Conservation (phyloP, 2,113 vertebrate species). For the Plestiodon gilberti region DNA sequence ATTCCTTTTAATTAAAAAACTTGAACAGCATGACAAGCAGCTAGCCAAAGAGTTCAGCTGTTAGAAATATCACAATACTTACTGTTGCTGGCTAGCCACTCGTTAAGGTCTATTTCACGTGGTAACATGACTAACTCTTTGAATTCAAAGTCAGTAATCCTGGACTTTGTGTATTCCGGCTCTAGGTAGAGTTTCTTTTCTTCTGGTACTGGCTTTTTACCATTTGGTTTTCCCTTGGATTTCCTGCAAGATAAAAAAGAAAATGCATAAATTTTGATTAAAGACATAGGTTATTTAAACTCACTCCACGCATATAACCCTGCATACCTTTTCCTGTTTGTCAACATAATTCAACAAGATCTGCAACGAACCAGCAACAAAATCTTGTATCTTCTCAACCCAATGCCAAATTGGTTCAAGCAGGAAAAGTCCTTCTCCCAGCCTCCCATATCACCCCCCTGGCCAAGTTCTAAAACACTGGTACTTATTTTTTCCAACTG, state of each 20-base stretch:
- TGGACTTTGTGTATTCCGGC: constrained; percentile 90
- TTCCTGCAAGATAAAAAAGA: constrained; percentile 80
- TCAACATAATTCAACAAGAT: too few relatives aligned
- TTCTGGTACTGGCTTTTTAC: constrained; percentile 91
- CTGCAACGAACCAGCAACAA: too few relatives aligned
- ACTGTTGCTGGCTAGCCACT: constrained; percentile 99
- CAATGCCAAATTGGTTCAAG: too few relatives aligned
- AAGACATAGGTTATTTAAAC: background rate
- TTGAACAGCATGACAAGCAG: constrained; percentile 1
- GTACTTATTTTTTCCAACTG: too few relatives aligned
- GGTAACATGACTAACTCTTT: constrained; percentile 96
- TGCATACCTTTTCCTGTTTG: background rate
- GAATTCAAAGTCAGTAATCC: constrained; percentile 93
- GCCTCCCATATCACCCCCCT: too few relatives aligned
- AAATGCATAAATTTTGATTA: background rate
- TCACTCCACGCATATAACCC: background rate
- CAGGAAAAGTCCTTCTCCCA: too few relatives aligned
- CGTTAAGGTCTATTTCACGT: constrained; percentile 96
- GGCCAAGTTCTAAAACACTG: too few relatives aligned
- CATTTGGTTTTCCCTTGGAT: constrained; percentile 97
- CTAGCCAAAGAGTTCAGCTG: background rate
- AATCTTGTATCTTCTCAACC: too few relatives aligned
- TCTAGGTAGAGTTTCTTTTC: constrained; percentile 97
- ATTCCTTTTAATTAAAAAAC: background rate
- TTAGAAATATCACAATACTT: constrained; percentile 64